A percentile compares a stretch with the other conserved stretches of the same genome.
Evolutionary conservation across 2,888 invertebrate species (phyloP).

Genomic region (Latrodectus elegans): DNA sequence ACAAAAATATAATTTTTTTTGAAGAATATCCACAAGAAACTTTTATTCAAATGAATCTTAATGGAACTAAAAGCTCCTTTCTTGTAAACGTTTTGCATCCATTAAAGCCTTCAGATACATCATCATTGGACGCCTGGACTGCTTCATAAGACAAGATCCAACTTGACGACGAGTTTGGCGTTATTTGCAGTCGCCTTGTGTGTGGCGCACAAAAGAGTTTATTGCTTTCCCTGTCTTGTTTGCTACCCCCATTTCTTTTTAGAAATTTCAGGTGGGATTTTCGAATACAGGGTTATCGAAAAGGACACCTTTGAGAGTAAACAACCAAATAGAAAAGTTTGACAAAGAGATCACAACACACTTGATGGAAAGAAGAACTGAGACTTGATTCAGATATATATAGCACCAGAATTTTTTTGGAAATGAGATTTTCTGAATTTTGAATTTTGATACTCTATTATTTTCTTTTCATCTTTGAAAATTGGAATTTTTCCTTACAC

Average conservation of each 20-base stretch:
- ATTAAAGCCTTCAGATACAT: conserved; percentile 18
- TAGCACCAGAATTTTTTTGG: no score
- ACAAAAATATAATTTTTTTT: no score
- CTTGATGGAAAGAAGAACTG: conserved; percentile 23
- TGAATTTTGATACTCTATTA: no score
- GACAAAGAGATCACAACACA: conserved; percentile 4
- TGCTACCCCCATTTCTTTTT: conserved; percentile 34
- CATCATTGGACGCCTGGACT: conserved; percentile 8
- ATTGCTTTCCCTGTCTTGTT: conserved; percentile 48
- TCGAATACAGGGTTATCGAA: conserved; percentile 27
- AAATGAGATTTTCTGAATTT: no score
- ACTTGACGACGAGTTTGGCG: conserved; percentile 13
- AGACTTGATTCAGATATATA: background rate
- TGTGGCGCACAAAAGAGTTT: conserved; percentile 42
- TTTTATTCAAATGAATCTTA: no score
- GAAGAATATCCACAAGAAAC: no score
- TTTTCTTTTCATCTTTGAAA: no score
- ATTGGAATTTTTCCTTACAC: no score
- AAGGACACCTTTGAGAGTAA: conserved; percentile 6
- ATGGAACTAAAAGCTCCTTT: no score
- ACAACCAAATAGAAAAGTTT: conserved; percentile 18
- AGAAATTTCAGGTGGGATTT: conserved; percentile 48
- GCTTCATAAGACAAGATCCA: conserved; percentile 39
- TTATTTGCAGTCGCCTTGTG: conserved; percentile 53
- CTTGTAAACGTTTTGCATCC: background rate